Percentiles rank a stretch among this genome's conserved stretches.
Evolutionary conservation across 1,140 invertebrate genomes (phyloP).

Genomic region (Paramacrobiotus metropolitanus): DNA sequence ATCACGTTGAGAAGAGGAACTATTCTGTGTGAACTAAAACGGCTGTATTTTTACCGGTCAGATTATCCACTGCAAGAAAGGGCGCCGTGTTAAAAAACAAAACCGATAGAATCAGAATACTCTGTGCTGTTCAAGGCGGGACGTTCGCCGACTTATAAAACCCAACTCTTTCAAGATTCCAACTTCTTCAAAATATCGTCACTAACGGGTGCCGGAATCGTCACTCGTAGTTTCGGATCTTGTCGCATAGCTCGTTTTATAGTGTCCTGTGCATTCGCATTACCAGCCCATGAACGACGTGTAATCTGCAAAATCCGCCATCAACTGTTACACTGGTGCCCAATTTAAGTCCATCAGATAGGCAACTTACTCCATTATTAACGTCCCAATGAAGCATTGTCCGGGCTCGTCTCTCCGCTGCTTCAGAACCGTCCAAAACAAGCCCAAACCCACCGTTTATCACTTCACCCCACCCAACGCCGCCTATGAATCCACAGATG

Average conservation of each 20-base stretch:
- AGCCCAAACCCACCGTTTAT: slow-evolving; percentile 44
- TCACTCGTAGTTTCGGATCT: slow-evolving; percentile 27
- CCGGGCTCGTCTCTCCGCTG: slow-evolving; percentile 26
- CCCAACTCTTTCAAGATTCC: too few species aligned
- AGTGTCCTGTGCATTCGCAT: slow-evolving; percentile 28
- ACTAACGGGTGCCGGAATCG: slow-evolving; percentile 20
- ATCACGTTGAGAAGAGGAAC: too few species aligned
- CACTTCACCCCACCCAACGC: slow-evolving; percentile 31
- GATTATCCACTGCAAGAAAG: too few species aligned
- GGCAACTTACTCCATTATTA: slow-evolving; percentile 30
- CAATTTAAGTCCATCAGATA: neutral
- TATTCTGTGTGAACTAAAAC: too few species aligned
- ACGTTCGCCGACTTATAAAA: too few species aligned
- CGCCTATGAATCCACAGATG: neutral
- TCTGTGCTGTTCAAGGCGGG: too few species aligned
- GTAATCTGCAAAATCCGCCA: neutral
- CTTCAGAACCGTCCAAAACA: slow-evolving; percentile 34
- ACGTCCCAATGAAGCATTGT: slow-evolving; percentile 41
- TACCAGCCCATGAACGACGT: slow-evolving; percentile 24
- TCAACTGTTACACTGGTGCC: neutral
- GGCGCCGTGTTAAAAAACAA: too few species aligned
- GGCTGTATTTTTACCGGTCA: too few species aligned
- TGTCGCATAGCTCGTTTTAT: slow-evolving; percentile 28
- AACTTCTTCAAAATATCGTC: too few species aligned
- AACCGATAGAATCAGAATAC: too few species aligned